Conservation (phyloP, 2,113 vertebrate genomes). For the Patagioenas fasciata region DNA sequence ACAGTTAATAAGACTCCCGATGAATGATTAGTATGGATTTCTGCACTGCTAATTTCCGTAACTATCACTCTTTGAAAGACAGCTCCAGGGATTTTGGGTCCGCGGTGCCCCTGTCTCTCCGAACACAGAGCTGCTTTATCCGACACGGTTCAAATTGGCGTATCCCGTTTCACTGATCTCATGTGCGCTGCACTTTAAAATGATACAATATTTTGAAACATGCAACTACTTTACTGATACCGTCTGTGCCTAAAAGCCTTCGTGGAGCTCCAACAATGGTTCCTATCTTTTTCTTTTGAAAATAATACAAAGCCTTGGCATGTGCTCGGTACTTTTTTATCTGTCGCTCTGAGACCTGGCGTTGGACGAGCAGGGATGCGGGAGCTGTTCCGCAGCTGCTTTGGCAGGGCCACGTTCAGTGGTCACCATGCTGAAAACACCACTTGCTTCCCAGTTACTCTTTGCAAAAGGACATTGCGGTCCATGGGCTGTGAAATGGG, state of each 20-base stretch:
- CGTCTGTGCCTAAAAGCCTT: slow-evolving; percentile 54
- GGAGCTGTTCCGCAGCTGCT: no score
- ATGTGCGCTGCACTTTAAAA: slow-evolving; percentile 56
- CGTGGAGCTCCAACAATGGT: neutral
- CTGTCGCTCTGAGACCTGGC: fast-evolving
- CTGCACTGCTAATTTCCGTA: slow-evolving; percentile 97
- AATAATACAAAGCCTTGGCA: slow-evolving; percentile 25
- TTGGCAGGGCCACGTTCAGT: fast-evolving
- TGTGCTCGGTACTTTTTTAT: neutral
- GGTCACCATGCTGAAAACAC: fast-evolving
- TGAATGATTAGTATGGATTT: slow-evolving; percentile 95
- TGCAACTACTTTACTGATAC: slow-evolving; percentile 34
- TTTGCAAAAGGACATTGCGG: fast-evolving
- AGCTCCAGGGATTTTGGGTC: slow-evolving; percentile 86
- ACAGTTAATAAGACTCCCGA: slow-evolving; percentile 92
- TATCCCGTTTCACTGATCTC: slow-evolving; percentile 76
- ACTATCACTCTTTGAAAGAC: slow-evolving; percentile 98
- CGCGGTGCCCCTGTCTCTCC: slow-evolving; percentile 79
- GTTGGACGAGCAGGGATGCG: no score
- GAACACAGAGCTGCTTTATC: slow-evolving; percentile 94
- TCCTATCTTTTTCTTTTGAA: neutral
- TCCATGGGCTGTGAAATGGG: fast-evolving
- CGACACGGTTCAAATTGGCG: slow-evolving; percentile 25
- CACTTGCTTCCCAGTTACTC: fast-evolving
- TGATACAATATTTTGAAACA: slow-evolving; percentile 63